These are phyloP conservation scores for Seriola quinqueradiata DNA, from an alignment of 2,113 vertebrate species.

Conservation along the genomic window DNA sequence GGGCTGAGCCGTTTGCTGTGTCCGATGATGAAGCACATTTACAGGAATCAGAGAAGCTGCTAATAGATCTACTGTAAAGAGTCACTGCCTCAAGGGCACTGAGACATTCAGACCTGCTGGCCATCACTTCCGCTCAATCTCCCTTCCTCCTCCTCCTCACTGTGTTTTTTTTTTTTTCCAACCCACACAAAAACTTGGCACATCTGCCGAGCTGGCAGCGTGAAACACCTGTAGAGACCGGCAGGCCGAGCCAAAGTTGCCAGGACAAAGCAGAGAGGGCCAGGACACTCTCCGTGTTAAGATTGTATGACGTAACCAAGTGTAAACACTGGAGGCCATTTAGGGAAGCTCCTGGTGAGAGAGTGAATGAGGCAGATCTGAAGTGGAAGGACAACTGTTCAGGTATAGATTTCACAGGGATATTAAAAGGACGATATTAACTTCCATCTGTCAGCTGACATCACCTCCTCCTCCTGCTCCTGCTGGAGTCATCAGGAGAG, in stretches of 20 bases:
- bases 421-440: constrained; percentile 41
- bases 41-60: neutral
- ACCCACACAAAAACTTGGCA: constrained; percentile 17
- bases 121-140: constrained; percentile 9
- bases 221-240: constrained; percentile 52
- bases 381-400: neutral
- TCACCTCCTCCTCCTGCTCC: constrained; percentile 38
- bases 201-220: constrained; percentile 18
- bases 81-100: constrained; percentile 21
- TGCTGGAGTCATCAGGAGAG: constrained; percentile 21
- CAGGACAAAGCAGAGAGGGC: constrained; percentile 15
- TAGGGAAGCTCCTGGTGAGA: constrained; percentile 42
- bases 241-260: constrained; percentile 30
- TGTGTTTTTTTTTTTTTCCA: neutral
- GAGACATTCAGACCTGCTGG: neutral
- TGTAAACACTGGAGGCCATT: constrained; percentile 59
- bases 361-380: neutral
- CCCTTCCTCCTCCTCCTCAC: neutral
- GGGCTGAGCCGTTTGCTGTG: neutral
- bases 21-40: constrained; percentile 1
- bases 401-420: constrained; percentile 10
- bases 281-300: constrained; percentile 11
- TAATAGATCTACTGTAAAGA: neutral
- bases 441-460: constrained; percentile 47
- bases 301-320: constrained; percentile 52